Evolutionary conservation across 2,113 vertebrate species (phyloP).

Genomic region (Megalops atlanticus): DNA sequence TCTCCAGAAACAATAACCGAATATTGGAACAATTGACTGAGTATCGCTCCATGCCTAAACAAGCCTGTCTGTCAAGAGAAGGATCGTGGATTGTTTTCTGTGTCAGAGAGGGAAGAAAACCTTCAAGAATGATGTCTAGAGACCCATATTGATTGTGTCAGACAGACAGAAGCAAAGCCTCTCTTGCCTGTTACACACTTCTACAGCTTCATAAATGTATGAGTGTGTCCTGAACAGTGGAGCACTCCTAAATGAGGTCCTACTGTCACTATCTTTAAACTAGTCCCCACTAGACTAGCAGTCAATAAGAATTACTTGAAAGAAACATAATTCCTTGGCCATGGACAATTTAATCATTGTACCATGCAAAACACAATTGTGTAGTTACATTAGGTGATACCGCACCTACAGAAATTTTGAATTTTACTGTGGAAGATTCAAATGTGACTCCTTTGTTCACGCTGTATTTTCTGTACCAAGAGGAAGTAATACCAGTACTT

Average conservation of each 20-base stretch:
- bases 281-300: background rate
- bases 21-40: constrained; percentile 10
- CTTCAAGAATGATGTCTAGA: background rate
- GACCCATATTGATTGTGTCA: background rate
- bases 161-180: background rate
- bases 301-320: background rate
- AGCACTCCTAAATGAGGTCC: background rate
- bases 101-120: background rate
- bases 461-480: too few relatives aligned
- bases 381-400: too few relatives aligned
- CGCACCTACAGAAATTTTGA: background rate
- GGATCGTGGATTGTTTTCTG: constrained; percentile 8
- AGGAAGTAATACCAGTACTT: too few relatives aligned
- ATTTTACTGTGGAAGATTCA: too few relatives aligned
- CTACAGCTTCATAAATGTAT: background rate
- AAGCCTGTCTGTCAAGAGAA: background rate
- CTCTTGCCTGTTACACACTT: background rate
- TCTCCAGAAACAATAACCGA: background rate
- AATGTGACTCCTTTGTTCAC: too few relatives aligned
- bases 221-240: background rate
- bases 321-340: background rate
- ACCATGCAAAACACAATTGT: too few relatives aligned
- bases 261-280: background rate
- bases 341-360: background rate
- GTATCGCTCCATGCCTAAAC: background rate